Base-by-base conservation (phyloP, 30 jellyfish, hydroid and myxozoan genomes). In the Mastigias papua region DNA sequence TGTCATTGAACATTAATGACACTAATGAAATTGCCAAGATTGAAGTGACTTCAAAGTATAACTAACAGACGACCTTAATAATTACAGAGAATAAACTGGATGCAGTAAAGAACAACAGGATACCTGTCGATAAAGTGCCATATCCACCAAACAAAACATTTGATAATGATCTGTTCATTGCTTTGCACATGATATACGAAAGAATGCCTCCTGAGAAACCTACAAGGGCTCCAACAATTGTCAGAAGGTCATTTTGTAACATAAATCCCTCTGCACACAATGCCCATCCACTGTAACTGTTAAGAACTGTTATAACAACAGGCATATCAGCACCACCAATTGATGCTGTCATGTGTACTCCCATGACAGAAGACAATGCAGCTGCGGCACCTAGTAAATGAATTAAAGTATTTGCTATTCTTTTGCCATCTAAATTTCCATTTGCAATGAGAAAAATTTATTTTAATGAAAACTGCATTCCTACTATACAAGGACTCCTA, bases 271-370 rank as follows among this genome's bases (percentile, higher is more conserved):
- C 98, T 33, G 98, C 98, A 78, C 98, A 94, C 88, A 94, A 68
- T 48, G 98, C 98, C 98, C 98, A 94, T 0, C 98, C 98, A 94
- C 98, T 94, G 98, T 94, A 94, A 71, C 98, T 94, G 98, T 94
- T 94, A 42, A 94, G 78, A 0, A 94, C 98, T 19, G 98, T 94
- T 1, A 94, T 94, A 51, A 94, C 98, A n/a, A 94, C 98, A 82
- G 98, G 98, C 98, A 94, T 94, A 60, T 94, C 98, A 15, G 98
- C 98, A 23, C 98, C 98, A 33, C 98, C 98, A 86, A 94, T 94
- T 42, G 98, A 94, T 48, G 98, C 98, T 42, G 98, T 94, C 98
- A 89, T 94, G 58, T 94, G 98, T 16, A 94, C 98, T 54, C 98
- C 98, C 98, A 94, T 88, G 30, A 88, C 96, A 26, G 97, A 80